Conservation (phyloP, 2,888 invertebrate genomes). For the Pseudococcus longispinus region DNA sequence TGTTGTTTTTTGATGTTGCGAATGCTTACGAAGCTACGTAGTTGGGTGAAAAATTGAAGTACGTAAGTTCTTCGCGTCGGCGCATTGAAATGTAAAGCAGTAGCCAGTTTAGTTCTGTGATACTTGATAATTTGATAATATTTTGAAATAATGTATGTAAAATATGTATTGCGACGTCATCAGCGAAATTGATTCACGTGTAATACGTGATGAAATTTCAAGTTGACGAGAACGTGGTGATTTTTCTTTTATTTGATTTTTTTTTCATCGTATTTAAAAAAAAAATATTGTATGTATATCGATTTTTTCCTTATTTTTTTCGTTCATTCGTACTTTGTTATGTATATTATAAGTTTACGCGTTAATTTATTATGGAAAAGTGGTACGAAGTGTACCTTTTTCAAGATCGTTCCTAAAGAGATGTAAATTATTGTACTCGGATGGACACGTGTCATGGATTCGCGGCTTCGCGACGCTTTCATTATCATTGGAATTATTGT, state of each 20-base stretch:
- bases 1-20: not conserved
- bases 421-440: slow-evolving; percentile 9
- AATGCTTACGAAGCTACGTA: not conserved
- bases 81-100: not conserved
- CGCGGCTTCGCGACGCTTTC: not conserved
- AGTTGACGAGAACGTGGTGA: not conserved
- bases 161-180: not conserved
- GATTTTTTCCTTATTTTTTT: not conserved
- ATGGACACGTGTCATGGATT: not conserved
- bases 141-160: not conserved
- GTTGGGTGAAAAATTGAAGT: not conserved
- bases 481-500: slow-evolving; percentile 4
- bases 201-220: too few relatives aligned
- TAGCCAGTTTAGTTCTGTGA: slow-evolving; percentile 18
- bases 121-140: slow-evolving; percentile 3
- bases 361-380: not conserved
- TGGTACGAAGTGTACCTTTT: not conserved
- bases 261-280: not conserved
- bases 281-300: not conserved
- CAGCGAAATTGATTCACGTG: not conserved
- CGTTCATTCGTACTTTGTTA: slow-evolving; percentile 15
- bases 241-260: not conserved
- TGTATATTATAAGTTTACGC: not conserved
- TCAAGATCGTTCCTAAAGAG: not conserved
- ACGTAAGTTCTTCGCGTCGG: not conserved